These are phyloP conservation scores for Drosophila macrospina DNA, from an alignment of 2,888 invertebrate species.

Conservation along the genomic window DNA sequence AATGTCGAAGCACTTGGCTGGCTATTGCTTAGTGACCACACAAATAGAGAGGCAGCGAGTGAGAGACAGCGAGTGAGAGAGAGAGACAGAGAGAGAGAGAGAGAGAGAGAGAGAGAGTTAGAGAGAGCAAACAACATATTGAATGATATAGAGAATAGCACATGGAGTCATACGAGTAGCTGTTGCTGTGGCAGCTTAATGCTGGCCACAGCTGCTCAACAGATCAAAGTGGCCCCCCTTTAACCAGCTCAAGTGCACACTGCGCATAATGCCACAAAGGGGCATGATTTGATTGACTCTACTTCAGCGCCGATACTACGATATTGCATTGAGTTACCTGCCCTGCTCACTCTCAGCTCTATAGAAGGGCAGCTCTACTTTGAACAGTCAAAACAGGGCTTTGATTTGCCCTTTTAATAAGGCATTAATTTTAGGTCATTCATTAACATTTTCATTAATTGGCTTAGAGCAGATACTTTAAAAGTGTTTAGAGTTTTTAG, in stretches of 20 bases:
- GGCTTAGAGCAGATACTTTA: too few relatives aligned
- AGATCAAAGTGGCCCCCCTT: slow-evolving; percentile 70
- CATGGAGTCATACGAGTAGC: slow-evolving; percentile 3
- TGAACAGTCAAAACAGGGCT: too few relatives aligned
- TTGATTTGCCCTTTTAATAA: too few relatives aligned
- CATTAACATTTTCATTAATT: too few relatives aligned
- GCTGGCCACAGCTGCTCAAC: slow-evolving; percentile 46
- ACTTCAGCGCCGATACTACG: slow-evolving; percentile 6
- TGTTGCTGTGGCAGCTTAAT: too few relatives aligned
- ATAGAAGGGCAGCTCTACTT: too few relatives aligned
- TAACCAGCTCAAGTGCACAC: slow-evolving; percentile 66
- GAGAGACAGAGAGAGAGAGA: background rate
- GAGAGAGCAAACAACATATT: background rate
- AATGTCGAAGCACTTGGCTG: slow-evolving; percentile 43
- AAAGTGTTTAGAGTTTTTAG: too few relatives aligned
- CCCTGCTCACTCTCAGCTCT: background rate
- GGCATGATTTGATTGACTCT: slow-evolving; percentile 15
- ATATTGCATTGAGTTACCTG: slow-evolving; percentile 29
- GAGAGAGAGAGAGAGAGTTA: background rate
- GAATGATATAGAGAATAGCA: background rate
- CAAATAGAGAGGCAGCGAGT: background rate
- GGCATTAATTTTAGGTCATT: too few relatives aligned
- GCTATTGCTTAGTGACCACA: slow-evolving; percentile 75
- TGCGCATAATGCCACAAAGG: slow-evolving; percentile 61
- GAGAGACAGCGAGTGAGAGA: background rate